These are phyloP conservation scores for Microctenopoma steveboyesi DNA, from an alignment of 2,797 vertebrate genomes.

Conservation along the genomic window DNA sequence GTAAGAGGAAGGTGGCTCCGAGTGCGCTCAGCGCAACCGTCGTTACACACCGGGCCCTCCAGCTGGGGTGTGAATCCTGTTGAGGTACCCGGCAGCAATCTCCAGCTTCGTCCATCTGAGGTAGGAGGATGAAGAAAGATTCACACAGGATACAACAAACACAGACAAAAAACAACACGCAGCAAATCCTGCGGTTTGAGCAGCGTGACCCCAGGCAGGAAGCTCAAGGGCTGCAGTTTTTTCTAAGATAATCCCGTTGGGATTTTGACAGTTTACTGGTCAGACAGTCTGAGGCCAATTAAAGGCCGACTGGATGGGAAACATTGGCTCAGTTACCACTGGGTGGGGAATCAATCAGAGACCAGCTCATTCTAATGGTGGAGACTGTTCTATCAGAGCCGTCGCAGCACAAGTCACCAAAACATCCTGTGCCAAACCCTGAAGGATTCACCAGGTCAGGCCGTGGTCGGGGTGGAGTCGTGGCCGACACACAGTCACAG, in stretches of 20 bases:
- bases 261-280: slow-evolving; percentile 26
- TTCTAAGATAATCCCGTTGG: slow-evolving; percentile 20
- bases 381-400: slow-evolving; percentile 37
- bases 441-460: slow-evolving; percentile 24
- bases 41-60: slow-evolving; percentile 69
- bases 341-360: slow-evolving; percentile 28
- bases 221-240: slow-evolving; percentile 9
- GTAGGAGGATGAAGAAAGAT: slow-evolving; percentile 46
- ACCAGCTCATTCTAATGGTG: slow-evolving; percentile 34
- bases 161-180: not conserved
- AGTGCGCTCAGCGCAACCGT: slow-evolving; percentile 76
- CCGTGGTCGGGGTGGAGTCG: slow-evolving; percentile 41
- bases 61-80: slow-evolving; percentile 56
- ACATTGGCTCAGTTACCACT: slow-evolving; percentile 20
- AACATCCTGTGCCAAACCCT: slow-evolving; percentile 59
- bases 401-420: slow-evolving; percentile 49
- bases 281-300: slow-evolving; percentile 14
- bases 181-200: not conserved
- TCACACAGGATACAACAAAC: slow-evolving; percentile 17
- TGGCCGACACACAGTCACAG: slow-evolving; percentile 19
- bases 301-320: slow-evolving; percentile 34
- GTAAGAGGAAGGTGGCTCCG: slow-evolving; percentile 80
- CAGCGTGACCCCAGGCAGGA: slow-evolving; percentile 20
- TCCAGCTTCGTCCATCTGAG: slow-evolving; percentile 79
- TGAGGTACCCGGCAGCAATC: slow-evolving; percentile 77